Evolutionary conservation across 2,113 vertebrate genomes (phyloP).

Genomic region (Zingel zingel): DNA sequence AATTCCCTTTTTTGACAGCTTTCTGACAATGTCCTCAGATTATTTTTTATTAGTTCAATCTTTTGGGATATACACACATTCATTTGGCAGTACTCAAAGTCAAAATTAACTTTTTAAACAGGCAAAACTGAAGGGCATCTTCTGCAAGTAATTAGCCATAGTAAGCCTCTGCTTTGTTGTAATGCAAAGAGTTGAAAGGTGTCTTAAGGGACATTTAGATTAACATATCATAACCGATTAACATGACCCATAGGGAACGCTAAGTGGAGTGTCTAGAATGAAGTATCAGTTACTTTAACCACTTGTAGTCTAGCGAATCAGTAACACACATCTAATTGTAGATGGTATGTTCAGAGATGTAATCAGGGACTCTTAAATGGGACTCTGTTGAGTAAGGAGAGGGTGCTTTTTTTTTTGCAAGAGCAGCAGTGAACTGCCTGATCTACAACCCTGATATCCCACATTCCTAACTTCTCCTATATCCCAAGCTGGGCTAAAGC

Average conservation of each 20-base stretch:
- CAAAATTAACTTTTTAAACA: background rate
- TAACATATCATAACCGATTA: conserved; percentile 29
- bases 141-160: background rate
- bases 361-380: conserved; percentile 77
- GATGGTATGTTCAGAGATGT: conserved; percentile 76
- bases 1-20: background rate
- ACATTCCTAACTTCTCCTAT: conserved; percentile 76
- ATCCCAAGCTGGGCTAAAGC: conserved; percentile 48
- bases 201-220: conserved; percentile 10
- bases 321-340: conserved; percentile 81
- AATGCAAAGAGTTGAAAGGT: background rate
- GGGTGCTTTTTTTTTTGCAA: conserved; percentile 41
- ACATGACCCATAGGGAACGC: conserved; percentile 30
- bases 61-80: background rate
- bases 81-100: background rate
- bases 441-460: conserved; percentile 73
- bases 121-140: background rate
- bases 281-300: conserved; percentile 68
- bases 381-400: conserved; percentile 66
- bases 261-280: conserved; percentile 43
- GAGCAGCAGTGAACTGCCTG: conserved; percentile 51
- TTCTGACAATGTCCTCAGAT: background rate
- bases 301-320: conserved; percentile 70
- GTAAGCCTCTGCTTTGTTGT: background rate
- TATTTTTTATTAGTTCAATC: conserved; percentile 1